phyloP scores from a whole-genome alignment of 1,140 invertebrate genomes.

The Chlorops oryzae region DNA sequence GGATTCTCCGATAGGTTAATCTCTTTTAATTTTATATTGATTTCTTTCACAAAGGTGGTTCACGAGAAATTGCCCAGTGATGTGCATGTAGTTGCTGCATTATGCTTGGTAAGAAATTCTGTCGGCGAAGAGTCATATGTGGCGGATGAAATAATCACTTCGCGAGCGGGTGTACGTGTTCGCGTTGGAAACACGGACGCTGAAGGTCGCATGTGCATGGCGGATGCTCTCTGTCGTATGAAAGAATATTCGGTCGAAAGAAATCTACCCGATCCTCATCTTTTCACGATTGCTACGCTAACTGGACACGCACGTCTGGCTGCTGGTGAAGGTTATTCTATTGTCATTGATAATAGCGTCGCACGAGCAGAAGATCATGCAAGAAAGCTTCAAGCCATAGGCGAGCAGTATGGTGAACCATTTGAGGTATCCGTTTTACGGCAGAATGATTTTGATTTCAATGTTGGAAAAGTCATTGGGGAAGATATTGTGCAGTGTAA shows the following conservation, averaged over 20 bases:
- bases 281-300: slow-evolving; percentile 92
- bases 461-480: slow-evolving; percentile 69
- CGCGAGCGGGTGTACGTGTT: slow-evolving; percentile 76
- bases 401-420: slow-evolving; percentile 76
- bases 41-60: slow-evolving; percentile 22
- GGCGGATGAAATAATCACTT: slow-evolving; percentile 82
- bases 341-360: slow-evolving; percentile 86
- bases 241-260: slow-evolving; percentile 60
- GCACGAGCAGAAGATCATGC: slow-evolving; percentile 61
- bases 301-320: slow-evolving; percentile 81
- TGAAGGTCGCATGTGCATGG: slow-evolving; percentile 93
- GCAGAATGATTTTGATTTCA: slow-evolving; percentile 75
- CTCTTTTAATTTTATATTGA: neutral
- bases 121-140: slow-evolving; percentile 88
- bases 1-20: neutral
- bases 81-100: slow-evolving; percentile 76
- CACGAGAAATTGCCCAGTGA: slow-evolving; percentile 61
- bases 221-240: slow-evolving; percentile 80
- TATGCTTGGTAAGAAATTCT: slow-evolving; percentile 88
- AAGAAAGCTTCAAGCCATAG: slow-evolving; percentile 62
- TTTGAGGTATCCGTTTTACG: slow-evolving; percentile 86
- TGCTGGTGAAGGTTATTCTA: slow-evolving; percentile 72
- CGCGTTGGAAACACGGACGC: slow-evolving; percentile 92
- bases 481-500: slow-evolving; percentile 84
- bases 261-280: slow-evolving; percentile 67